phyloP scores from a whole-genome alignment of 2,797 vertebrate genomes.

The Cynopterus sphinx region DNA sequence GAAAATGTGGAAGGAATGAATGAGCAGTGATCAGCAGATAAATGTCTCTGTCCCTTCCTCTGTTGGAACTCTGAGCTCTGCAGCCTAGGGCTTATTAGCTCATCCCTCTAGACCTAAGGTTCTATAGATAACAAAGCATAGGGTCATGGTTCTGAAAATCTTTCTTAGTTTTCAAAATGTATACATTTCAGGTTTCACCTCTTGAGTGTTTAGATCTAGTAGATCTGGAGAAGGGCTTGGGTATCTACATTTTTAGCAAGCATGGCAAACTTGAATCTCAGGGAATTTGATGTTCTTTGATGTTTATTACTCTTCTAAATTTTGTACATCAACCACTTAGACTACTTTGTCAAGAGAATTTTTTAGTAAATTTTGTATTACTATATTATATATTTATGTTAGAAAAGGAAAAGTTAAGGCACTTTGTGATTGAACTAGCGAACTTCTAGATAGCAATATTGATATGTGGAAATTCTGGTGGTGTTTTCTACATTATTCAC shows the following conservation, averaged over 20 bases:
- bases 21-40: accelerated
- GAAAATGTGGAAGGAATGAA: not conserved
- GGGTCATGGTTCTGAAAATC: not conserved
- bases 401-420: conserved; percentile 11
- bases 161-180: not conserved
- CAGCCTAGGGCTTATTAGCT: not conserved
- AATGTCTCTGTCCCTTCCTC: not conserved
- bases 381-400: not conserved
- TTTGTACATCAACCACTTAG: not conserved
- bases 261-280: not conserved
- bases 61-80: not conserved
- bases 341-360: not conserved
- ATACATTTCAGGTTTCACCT: not conserved
- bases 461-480: not conserved
- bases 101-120: not conserved
- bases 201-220: not conserved
- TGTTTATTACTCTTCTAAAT: not conserved
- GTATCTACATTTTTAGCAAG: not conserved
- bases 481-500: not conserved
- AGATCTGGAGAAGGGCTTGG: not conserved
- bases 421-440: not conserved
- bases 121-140: not conserved
- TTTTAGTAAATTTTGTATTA: not conserved
- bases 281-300: not conserved
- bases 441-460: not conserved